Evolutionary conservation across 2,797 vertebrate genomes (phyloP).

Genomic region (Neostethus bicornis): DNA sequence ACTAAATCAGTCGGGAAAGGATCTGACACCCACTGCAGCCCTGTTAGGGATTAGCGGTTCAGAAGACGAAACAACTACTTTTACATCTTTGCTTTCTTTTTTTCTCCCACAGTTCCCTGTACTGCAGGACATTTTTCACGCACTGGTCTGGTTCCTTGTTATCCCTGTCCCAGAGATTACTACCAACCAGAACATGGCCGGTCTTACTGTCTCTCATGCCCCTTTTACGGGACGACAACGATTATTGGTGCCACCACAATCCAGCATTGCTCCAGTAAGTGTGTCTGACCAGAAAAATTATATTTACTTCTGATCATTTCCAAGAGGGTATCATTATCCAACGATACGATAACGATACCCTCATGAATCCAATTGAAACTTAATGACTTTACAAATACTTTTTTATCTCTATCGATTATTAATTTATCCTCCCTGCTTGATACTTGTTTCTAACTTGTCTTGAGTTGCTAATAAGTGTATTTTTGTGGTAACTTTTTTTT

Average conservation of each 20-base stretch:
- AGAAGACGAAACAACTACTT: no score
- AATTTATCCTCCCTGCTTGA: background rate
- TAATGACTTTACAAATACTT: background rate
- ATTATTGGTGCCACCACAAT: slow-evolving; percentile 89
- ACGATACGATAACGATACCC: background rate
- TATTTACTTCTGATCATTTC: background rate
- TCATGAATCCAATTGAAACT: background rate
- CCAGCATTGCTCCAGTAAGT: slow-evolving; percentile 95
- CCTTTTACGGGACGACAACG: slow-evolving; percentile 95
- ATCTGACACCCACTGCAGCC: no score
- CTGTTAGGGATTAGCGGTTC: no score
- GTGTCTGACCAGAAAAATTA: background rate
- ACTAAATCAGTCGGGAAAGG: no score
- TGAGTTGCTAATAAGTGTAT: no score
- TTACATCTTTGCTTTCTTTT: slow-evolving; percentile 1
- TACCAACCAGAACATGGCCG: slow-evolving; percentile 93
- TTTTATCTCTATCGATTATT: background rate
- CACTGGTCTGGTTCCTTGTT: slow-evolving; percentile 91
- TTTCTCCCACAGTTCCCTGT: slow-evolving; percentile 85
- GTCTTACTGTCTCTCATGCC: slow-evolving; percentile 95
- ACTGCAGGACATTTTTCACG: slow-evolving; percentile 92
- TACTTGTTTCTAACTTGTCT: no score
- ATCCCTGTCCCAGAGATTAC: slow-evolving; percentile 94
- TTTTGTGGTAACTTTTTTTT: background rate
- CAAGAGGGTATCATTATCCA: background rate